Evolutionary conservation across 2,113 vertebrate species (phyloP).

Genomic region (Smithornis capensis): DNA sequence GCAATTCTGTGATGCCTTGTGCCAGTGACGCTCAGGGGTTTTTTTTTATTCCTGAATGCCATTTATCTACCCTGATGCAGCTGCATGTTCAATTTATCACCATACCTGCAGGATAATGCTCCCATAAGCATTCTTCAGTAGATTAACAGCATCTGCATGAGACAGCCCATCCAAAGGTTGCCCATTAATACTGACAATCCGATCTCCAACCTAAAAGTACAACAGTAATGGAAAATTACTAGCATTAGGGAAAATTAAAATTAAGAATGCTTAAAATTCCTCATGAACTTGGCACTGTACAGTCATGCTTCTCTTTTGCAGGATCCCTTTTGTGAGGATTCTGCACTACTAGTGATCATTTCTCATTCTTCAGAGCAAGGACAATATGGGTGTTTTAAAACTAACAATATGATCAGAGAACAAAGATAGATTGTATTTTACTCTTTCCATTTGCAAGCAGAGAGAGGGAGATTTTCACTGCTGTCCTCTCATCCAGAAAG

Average conservation of each 20-base stretch:
- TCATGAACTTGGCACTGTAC: conserved; percentile 25
- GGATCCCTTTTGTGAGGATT: conserved; percentile 47
- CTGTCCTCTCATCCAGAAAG: background rate
- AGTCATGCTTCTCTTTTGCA: conserved; percentile 53
- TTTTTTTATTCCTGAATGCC: background rate
- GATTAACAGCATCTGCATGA: conserved; percentile 88
- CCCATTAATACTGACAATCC: conserved; percentile 92
- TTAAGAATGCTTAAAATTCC: conserved; percentile 69
- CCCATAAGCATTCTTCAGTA: conserved; percentile 91
- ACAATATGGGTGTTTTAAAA: background rate
- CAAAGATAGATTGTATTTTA: conserved; percentile 6
- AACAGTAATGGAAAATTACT: conserved; percentile 71
- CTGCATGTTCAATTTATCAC: conserved; percentile 63
- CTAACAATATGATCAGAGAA: conserved; percentile 16
- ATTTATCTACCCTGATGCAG: conserved; percentile 76
- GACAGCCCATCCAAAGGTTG: conserved; percentile 86
- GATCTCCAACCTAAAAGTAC: conserved; percentile 89
- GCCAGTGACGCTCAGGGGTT: conserved; percentile 54
- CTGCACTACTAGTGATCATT: background rate
- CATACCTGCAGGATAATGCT: conserved; percentile 90
- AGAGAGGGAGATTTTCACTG: background rate
- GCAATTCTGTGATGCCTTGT: conserved; percentile 38
- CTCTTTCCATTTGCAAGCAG: background rate
- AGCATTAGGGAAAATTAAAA: conserved; percentile 75
- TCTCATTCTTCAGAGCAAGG: background rate